Evolutionary conservation across 2,797 vertebrate species (phyloP).

Genomic region (Hypotaenidia philippensis): DNA sequence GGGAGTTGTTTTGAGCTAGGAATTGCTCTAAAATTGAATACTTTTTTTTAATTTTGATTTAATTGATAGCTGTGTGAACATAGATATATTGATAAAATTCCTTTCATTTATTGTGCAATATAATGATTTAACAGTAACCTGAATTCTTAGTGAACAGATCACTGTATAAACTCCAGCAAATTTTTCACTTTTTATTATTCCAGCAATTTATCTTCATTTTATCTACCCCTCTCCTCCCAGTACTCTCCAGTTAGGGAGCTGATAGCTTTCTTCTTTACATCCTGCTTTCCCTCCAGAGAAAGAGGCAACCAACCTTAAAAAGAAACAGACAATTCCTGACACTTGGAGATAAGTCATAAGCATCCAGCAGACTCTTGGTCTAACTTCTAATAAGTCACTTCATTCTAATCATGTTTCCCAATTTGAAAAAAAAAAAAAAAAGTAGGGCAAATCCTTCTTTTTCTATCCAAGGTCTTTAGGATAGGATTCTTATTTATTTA

Average conservation of each 20-base stretch:
- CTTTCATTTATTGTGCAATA: background rate
- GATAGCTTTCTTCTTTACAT: background rate
- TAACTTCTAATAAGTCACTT: background rate
- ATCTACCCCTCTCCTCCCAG: background rate
- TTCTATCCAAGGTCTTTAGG: background rate
- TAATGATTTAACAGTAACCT: background rate
- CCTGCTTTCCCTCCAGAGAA: background rate
- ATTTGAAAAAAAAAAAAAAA: background rate
- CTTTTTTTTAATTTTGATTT: background rate
- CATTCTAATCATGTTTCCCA: background rate
- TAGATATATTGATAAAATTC: background rate
- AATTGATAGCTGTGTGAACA: background rate
- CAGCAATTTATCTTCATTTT: background rate
- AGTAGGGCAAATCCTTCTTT: background rate
- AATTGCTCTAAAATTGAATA: background rate
- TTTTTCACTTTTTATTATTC: background rate
- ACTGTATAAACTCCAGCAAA: background rate
- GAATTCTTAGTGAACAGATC: background rate
- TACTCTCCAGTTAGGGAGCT: background rate
- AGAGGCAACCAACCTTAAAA: background rate
- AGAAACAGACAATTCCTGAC: background rate
- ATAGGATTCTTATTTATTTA: background rate
- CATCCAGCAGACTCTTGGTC: background rate
- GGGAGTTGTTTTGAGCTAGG: background rate
- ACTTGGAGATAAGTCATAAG: background rate